Evolutionary conservation across 2,113 vertebrate species (phyloP).

Genomic region (Neopipo cinnamomea): DNA sequence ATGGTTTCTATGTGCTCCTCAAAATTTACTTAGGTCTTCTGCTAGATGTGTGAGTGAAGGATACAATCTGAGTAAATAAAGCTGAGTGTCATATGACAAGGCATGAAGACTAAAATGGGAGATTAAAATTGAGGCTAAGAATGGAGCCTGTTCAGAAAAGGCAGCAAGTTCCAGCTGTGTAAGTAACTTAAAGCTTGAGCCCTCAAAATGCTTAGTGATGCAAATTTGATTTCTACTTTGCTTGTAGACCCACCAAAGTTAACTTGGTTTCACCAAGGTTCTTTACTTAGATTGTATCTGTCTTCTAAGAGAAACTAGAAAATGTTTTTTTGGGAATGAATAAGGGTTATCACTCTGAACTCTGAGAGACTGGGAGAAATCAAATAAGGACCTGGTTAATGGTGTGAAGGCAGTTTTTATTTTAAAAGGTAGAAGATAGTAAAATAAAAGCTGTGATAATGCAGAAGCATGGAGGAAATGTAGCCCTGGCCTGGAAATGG

Average conservation of each 20-base stretch:
- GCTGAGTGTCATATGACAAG: slow-evolving; percentile 13
- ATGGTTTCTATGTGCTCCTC: not conserved
- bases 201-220: not conserved
- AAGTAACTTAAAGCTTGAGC: not conserved
- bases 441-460: not conserved
- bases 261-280: not conserved
- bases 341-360: not conserved
- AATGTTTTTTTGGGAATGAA: not conserved
- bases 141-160: slow-evolving; percentile 2
- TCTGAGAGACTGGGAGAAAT: not conserved
- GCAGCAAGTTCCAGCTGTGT: slow-evolving; percentile 4
- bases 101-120: not conserved
- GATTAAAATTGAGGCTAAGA: slow-evolving; percentile 16
- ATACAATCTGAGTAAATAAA: not conserved
- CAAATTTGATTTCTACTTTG: not conserved
- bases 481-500: not conserved
- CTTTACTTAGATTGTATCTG: not conserved
- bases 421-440: not conserved
- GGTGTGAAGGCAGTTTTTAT: not conserved
- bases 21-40: not conserved
- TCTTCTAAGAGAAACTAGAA: not conserved
- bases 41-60: not conserved
- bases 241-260: not conserved
- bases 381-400: not conserved
- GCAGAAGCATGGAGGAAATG: not conserved